Conservation (phyloP, 2,888 invertebrate species). For the Allolobophora icterica region DNA sequence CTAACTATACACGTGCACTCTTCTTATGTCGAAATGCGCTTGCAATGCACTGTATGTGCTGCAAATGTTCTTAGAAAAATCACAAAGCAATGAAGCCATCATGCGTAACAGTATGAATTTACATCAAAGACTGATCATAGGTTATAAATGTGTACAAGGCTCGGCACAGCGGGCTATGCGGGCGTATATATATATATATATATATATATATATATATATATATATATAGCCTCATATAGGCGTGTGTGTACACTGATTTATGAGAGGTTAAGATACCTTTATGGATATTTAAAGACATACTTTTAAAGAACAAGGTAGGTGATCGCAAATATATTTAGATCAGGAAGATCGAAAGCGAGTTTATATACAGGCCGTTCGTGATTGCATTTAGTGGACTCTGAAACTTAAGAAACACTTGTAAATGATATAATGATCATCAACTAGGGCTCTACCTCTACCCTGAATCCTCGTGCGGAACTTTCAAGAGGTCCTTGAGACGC, state of each 20-base stretch:
- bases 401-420: background rate
- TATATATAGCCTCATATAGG: background rate
- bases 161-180: background rate
- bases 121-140: too few species aligned
- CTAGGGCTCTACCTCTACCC: background rate
- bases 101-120: too few species aligned
- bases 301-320: too few species aligned
- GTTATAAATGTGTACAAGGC: too few species aligned
- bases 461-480: background rate
- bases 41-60: too few species aligned
- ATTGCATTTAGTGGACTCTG: background rate
- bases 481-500: background rate
- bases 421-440: background rate
- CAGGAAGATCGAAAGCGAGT: background rate
- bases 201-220: constrained; percentile 10
- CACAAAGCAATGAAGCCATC: too few species aligned
- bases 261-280: background rate
- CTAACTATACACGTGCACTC: too few species aligned
- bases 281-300: too few species aligned
- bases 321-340: background rate
- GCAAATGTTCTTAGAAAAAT: too few species aligned
- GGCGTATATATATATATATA: background rate
- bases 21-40: too few species aligned
- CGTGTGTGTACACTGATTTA: background rate
- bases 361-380: background rate